Base-by-base conservation (phyloP, 2,888 invertebrate genomes). In the Noctua pronuba region DNA sequence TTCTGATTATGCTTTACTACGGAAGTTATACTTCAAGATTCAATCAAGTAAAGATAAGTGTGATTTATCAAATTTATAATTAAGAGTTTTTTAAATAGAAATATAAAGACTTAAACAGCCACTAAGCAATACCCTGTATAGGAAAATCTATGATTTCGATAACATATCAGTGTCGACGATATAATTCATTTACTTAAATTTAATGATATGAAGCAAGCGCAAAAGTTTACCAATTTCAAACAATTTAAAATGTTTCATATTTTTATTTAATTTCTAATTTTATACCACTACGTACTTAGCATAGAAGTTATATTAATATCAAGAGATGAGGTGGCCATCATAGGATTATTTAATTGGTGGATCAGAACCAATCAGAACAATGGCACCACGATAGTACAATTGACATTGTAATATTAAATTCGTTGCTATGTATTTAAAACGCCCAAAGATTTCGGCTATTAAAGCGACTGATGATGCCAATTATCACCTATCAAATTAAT, bases 181-280 rank as follows among this genome's bases (percentile, higher is more conserved):
- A 90, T 91, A 88, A 89, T 91, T 88, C 86, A 90, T 88, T 91
- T 89, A 92, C 95, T 94, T 96, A 95, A 92, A 83, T 85, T 92
- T 96, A 96, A 95, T 96, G 96, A 96, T 96, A 96, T 96, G 96
- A 95, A 90, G 93, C 93, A 95, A 96, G 95, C 95, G 95, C 95
- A 93, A 95, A 91, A 82, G 90, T 92, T 90, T 81, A 84, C 83
- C 68, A 67, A 86, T 88, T 85, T 78, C 60, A 88, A 86, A 80
- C 77, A 84, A 86, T 83, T 84, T 74, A 69, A 80, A 88, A 84
- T 81, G 74, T 77, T 79, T 75, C 35, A 69, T 75, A 77, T 21
- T 65, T 72, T 82, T 71, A n/a, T 73, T 68, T 73, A 65, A 62
- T 67, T 75, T 71, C 75, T 83, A 79, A 75, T 74, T 74, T 81